Evolutionary conservation across 2,113 vertebrate species (phyloP), one percentile per base, ranked within the genome.

Genomic region (Maccullochella peelii): DNA sequence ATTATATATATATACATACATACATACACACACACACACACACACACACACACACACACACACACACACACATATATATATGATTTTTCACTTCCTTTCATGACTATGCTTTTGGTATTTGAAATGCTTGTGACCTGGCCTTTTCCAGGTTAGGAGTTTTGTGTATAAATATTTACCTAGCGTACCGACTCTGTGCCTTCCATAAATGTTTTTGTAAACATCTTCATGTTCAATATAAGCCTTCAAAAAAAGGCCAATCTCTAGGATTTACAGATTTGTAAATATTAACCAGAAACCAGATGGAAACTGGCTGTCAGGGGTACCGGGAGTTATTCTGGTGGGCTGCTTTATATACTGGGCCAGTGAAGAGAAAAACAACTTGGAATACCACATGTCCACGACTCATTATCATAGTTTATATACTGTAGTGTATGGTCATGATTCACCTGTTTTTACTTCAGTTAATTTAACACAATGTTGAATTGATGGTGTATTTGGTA

Each of bases 381-480:
- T 54, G 40, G 12, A 47, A 63, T 33, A 42, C 8, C 40, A 71
- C 18, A 42, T 7, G 7, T 30, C 10, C 9, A 11, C 42, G 5
- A 20, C 33, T 52, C 36, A 68, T 23, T 8, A 66, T 66, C 23
- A 33, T 20, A 52, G 59, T 54, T 27, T 6, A 33, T 55, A 12
- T 27, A 63, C 47, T 25, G 40, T 16, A 54, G 42, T 9, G 20
- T 66, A 58, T 20, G 47, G 23, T 18, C 4, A 25, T 40, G 47
- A 57, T 62, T 77, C 67, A 77, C 23, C 77, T 25, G 72, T 21
- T 62, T 61, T 67, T 42, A 44, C 33, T 4, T 30, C 62, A 27
- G 30, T 65, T 77, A 23, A 65, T 77, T 23, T n/a, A 15, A 67
- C 49, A 25, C 18, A 27, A 4, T 42, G 33, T 8, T 42, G 4